phyloP scores from a whole-genome alignment of 2,113 vertebrate species.

The Genyomyrus donnyi region DNA sequence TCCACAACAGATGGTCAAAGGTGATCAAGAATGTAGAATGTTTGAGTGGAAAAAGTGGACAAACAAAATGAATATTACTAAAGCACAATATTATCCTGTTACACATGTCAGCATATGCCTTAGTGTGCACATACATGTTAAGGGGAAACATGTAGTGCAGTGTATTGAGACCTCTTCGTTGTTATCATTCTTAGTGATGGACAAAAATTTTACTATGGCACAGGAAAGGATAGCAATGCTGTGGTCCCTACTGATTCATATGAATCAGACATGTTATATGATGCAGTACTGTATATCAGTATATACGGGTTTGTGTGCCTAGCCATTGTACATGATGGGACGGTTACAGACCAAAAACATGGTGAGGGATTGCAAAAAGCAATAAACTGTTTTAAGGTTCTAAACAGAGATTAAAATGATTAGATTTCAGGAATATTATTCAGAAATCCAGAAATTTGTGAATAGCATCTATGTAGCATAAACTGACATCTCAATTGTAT shows the following conservation, averaged over 20 bases:
- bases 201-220: not conserved
- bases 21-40: not conserved
- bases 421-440: too few relatives aligned
- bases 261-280: not conserved
- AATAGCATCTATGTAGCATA: too few relatives aligned
- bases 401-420: not conserved
- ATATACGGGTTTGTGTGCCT: not conserved
- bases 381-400: not conserved
- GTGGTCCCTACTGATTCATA: not conserved
- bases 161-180: not conserved
- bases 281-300: not conserved
- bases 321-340: not conserved
- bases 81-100: not conserved
- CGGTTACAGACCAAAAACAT: not conserved
- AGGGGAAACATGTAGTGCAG: not conserved
- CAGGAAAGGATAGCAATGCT: not conserved
- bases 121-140: not conserved
- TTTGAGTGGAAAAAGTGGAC: not conserved
- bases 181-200: not conserved
- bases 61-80: not conserved
- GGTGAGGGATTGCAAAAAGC: not conserved
- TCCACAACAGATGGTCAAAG: not conserved
- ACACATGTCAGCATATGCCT: not conserved
- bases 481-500: too few relatives aligned
- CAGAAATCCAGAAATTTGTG: too few relatives aligned